Conservation (phyloP, 2,888 invertebrate species). For the Phytoseiulus persimilis region DNA sequence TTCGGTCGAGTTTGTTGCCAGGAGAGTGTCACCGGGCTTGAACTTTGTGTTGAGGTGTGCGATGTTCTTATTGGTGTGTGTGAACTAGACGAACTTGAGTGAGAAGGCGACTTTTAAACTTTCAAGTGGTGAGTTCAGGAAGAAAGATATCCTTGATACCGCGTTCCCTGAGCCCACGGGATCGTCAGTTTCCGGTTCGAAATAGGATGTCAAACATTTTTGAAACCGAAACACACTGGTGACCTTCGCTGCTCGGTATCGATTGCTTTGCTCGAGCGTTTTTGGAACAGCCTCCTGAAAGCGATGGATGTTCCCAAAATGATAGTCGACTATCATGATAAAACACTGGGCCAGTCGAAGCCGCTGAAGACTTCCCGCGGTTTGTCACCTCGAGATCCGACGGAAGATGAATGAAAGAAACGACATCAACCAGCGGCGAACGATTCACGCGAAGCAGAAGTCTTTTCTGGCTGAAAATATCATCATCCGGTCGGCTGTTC, state of each 20-base stretch:
- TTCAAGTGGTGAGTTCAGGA: neutral
- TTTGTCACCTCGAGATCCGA: neutral
- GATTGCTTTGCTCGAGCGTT: neutral
- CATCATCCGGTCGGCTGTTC: neutral
- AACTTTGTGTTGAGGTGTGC: neutral
- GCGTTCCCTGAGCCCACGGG: too few species aligned
- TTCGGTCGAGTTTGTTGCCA: neutral
- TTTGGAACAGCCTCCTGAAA: neutral
- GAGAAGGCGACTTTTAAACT: neutral
- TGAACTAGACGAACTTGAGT: neutral
- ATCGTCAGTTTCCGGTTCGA: neutral
- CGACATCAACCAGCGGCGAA: neutral
- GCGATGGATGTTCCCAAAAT: too few species aligned
- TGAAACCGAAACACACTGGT: neutral
- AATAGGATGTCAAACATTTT: neutral
- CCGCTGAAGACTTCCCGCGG: neutral
- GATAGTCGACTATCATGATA: too few species aligned
- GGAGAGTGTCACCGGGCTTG: neutral
- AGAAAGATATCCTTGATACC: neutral
- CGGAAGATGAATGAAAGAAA: neutral
- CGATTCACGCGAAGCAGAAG: neutral
- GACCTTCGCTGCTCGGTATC: neutral
- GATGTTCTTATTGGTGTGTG: neutral
- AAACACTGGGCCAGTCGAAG: too few species aligned
- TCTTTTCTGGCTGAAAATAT: neutral